A percentile compares a stretch with the other conserved stretches of the same genome.
These are phyloP conservation scores for Coremacera marginata DNA, from an alignment of 2,888 invertebrate genomes.

Conservation along the genomic window DNA sequence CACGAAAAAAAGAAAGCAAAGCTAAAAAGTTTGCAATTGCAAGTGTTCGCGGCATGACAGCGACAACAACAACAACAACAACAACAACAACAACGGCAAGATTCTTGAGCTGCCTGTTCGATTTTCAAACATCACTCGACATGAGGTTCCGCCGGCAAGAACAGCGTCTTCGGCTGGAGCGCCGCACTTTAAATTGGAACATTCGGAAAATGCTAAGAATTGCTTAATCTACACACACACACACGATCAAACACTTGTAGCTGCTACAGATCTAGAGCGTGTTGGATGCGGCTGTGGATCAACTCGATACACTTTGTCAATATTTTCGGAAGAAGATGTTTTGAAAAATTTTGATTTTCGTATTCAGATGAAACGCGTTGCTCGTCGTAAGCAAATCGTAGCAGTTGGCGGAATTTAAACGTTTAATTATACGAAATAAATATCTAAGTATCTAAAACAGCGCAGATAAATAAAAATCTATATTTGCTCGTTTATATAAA, in stretches of 20 bases:
- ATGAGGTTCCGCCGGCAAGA: not conserved
- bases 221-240: not conserved
- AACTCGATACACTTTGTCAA: slow-evolving; percentile 8
- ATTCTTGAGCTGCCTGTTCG: not conserved
- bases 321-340: slow-evolving; percentile 3
- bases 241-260: not conserved
- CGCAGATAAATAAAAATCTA: not conserved
- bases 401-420: not conserved
- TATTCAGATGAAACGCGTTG: slow-evolving; percentile 17
- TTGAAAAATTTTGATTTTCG: slow-evolving; percentile 10
- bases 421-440: not conserved
- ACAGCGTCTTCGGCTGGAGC: not conserved
- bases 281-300: not conserved
- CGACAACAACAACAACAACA: slow-evolving; percentile 11
- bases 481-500: not conserved
- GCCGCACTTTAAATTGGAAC: not conserved
- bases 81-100: not conserved
- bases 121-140: not conserved
- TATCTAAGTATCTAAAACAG: slow-evolving; percentile 22
- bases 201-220: not conserved
- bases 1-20: not conserved
- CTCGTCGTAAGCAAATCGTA: slow-evolving; percentile 2
- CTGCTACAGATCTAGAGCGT: no score
- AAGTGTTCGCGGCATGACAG: not conserved
- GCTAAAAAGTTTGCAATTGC: slow-evolving; percentile 4